Evolutionary conservation across 2,797 vertebrate genomes (phyloP).

Genomic region (Cottoperca gobio): DNA sequence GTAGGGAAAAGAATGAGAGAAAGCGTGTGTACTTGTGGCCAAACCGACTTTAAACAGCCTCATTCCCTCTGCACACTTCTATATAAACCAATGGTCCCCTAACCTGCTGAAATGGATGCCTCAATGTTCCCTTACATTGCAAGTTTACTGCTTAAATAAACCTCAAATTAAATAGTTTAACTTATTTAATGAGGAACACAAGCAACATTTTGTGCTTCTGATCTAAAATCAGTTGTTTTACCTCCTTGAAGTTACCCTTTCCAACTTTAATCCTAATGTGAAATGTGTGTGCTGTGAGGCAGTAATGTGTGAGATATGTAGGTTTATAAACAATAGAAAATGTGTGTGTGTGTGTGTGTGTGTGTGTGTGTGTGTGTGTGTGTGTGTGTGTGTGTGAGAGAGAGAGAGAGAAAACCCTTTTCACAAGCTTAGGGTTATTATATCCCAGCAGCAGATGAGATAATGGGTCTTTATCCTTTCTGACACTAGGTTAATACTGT

Average conservation of each 20-base stretch:
- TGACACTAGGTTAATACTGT: conserved; percentile 78
- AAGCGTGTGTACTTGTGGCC: conserved; percentile 55
- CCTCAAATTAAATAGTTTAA: conserved; percentile 32
- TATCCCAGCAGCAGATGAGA: conserved; percentile 56
- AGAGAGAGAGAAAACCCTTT: conserved; percentile 7
- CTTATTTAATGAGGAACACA: conserved; percentile 32
- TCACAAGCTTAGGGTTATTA: conserved; percentile 52
- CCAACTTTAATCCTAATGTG: background rate
- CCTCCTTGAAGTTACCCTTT: conserved; percentile 1
- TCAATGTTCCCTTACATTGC: background rate
- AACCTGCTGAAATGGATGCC: conserved; percentile 20
- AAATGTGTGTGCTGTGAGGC: background rate
- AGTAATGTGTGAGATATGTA: conserved; percentile 12
- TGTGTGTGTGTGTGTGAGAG: no score
- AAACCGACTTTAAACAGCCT: conserved; percentile 54
- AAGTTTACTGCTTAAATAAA: conserved; percentile 26
- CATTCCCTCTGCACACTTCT: conserved; percentile 42
- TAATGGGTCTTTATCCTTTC: conserved; percentile 72
- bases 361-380: no score
- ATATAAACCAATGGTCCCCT: conserved; percentile 40
- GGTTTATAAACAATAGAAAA: conserved; percentile 13
- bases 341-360: conserved; percentile 24
- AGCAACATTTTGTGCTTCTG: background rate
- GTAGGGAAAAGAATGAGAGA: conserved; percentile 49
- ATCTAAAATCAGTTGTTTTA: conserved; percentile 19